Evolutionary conservation across 2,888 invertebrate genomes (phyloP).

Genomic region (Himalopsyche japonica): DNA sequence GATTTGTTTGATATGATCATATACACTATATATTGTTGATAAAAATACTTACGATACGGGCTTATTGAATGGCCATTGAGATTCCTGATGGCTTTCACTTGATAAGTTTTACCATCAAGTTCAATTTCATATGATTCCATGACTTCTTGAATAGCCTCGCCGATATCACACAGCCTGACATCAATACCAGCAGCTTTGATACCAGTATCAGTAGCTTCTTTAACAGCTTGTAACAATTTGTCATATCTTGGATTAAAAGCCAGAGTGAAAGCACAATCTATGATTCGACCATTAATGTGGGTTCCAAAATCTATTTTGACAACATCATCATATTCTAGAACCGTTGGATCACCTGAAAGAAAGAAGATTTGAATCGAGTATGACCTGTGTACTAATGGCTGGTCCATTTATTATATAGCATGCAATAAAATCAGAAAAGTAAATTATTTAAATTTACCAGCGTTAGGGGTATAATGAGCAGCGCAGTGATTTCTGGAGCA

Average conservation of each 20-base stretch:
- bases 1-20: too few relatives aligned
- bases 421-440: background rate
- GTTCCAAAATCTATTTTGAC: constrained; percentile 99
- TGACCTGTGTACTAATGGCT: background rate
- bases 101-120: constrained; percentile 93
- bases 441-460: constrained; percentile 58
- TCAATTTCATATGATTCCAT: constrained; percentile 99
- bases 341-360: constrained; percentile 79
- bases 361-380: background rate
- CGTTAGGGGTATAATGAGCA: constrained; percentile 99
- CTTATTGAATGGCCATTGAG: constrained; percentile 99
- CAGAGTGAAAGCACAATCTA: constrained; percentile 98
- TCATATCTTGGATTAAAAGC: constrained; percentile 97
- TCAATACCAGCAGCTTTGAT: constrained; percentile 95
- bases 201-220: constrained; percentile 98
- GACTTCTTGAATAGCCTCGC: constrained; percentile 95
- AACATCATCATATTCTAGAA: constrained; percentile 93
- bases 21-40: background rate
- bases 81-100: constrained; percentile 96
- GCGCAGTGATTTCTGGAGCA: constrained; percentile 99
- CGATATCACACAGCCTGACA: constrained; percentile 95
- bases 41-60: constrained; percentile 80
- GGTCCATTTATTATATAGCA: too few relatives aligned
- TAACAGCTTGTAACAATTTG: constrained; percentile 89
- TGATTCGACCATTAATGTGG: constrained; percentile 96